These are phyloP conservation scores for Cricetomys ansorgei DNA, from an alignment of 2,113 vertebrate genomes.

Conservation along the genomic window DNA sequence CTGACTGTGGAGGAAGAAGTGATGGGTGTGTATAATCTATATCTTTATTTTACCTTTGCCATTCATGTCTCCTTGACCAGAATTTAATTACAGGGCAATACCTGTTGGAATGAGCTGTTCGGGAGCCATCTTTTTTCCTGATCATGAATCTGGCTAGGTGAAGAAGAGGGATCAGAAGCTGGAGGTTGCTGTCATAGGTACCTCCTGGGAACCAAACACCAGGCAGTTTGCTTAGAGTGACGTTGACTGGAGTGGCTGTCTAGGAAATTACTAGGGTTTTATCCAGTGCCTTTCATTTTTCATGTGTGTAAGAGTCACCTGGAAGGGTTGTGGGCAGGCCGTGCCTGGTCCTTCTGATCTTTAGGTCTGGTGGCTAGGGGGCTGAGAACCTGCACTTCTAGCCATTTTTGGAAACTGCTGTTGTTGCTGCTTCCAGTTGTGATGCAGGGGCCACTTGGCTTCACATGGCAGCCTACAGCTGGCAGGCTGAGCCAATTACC, in stretches of 20 bases:
- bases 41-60: not conserved
- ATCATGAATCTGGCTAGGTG: not conserved
- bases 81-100: not conserved
- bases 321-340: not conserved
- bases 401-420: not conserved
- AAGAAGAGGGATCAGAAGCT: not conserved
- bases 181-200: not conserved
- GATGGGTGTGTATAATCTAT: not conserved
- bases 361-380: not conserved
- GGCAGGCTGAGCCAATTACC: not conserved
- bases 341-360: not conserved
- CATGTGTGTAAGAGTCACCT: not conserved
- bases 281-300: not conserved
- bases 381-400: not conserved
- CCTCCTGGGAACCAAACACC: not conserved
- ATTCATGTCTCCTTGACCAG: not conserved
- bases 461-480: not conserved
- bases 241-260: not conserved
- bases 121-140: not conserved
- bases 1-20: not conserved
- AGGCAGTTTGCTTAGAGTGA: too few species aligned
- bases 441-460: not conserved
- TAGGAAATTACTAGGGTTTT: not conserved
- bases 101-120: not conserved
- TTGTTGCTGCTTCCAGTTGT: not conserved